A percentile compares a stretch with the other conserved stretches of the same genome.
Conservation (phyloP, 2,113 vertebrate genomes). For the Chionodraco myersi region DNA sequence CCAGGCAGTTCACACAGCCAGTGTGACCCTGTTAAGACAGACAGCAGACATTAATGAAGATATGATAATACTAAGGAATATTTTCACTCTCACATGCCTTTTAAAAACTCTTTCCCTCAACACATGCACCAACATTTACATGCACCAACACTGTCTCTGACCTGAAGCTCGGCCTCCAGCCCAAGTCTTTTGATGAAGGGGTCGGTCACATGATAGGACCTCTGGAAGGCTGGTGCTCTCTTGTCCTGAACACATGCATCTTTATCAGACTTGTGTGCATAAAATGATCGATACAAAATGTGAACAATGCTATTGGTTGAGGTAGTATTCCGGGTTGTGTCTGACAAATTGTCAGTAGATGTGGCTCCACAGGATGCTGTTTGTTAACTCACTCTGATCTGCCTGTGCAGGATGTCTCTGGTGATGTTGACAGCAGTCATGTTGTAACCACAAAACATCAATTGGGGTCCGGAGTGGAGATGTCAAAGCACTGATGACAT, state of each 20-base stretch:
- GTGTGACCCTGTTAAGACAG: conserved; percentile 90
- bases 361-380: background rate
- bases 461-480: conserved; percentile 62
- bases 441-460: conserved; percentile 81
- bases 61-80: background rate
- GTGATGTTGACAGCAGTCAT: conserved; percentile 96
- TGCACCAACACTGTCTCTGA: conserved; percentile 61
- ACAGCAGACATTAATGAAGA: conserved; percentile 11
- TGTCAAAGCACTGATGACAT: conserved; percentile 84
- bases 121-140: background rate
- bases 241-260: conserved; percentile 86
- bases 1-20: conserved; percentile 98
- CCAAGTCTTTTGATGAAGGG: conserved; percentile 96
- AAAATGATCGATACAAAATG: background rate
- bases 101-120: background rate
- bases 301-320: background rate
- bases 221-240: conserved; percentile 90
- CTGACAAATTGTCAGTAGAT: background rate
- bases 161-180: conserved; percentile 96
- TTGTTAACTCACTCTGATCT: conserved; percentile 83
- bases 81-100: background rate
- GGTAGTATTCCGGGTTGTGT: background rate
- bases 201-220: conserved; percentile 94
- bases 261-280: background rate
- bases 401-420: conserved; percentile 91